A percentile compares a stretch with the other conserved stretches of the same genome.
These are phyloP conservation scores for Falco peregrinus DNA, from an alignment of 2,797 vertebrate species.

Conservation along the genomic window DNA sequence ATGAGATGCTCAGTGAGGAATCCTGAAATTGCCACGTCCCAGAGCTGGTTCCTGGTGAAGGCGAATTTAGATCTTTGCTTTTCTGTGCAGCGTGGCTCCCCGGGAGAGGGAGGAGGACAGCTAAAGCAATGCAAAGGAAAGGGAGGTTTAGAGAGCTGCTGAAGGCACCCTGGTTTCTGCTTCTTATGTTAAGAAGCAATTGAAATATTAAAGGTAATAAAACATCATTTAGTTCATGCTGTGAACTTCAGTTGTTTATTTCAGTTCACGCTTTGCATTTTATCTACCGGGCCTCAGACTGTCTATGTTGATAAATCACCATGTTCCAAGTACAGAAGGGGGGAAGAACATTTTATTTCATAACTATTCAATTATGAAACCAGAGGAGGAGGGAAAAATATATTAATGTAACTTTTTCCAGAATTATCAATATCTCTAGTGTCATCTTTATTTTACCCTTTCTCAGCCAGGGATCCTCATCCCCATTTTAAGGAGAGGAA, in stretches of 20 bases:
- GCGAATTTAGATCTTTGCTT: background rate
- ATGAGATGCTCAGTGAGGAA: background rate
- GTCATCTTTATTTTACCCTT: background rate
- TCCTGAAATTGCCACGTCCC: background rate
- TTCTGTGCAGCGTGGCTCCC: background rate
- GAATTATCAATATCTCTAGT: conserved; percentile 11
- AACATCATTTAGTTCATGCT: conserved; percentile 64
- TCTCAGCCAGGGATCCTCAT: background rate
- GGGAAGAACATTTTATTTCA: conserved; percentile 52
- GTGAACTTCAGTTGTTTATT: conserved; percentile 67
- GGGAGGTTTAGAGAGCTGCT: background rate
- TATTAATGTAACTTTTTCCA: conserved; percentile 20
- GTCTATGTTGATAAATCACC: conserved; percentile 62
- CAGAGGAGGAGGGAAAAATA: background rate
- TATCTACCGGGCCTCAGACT: conserved; percentile 61
- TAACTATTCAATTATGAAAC: conserved; percentile 60
- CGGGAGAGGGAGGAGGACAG: background rate
- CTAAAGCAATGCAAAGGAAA: background rate
- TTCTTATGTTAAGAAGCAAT: conserved; percentile 58
- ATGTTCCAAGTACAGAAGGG: conserved; percentile 39
- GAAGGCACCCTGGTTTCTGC: background rate
- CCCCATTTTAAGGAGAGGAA: background rate
- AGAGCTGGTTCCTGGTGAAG: background rate
- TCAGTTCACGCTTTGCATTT: conserved; percentile 60
- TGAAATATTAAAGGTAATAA: conserved; percentile 71